Conservation (phyloP, 2,113 vertebrate genomes). For the Natator depressus region DNA sequence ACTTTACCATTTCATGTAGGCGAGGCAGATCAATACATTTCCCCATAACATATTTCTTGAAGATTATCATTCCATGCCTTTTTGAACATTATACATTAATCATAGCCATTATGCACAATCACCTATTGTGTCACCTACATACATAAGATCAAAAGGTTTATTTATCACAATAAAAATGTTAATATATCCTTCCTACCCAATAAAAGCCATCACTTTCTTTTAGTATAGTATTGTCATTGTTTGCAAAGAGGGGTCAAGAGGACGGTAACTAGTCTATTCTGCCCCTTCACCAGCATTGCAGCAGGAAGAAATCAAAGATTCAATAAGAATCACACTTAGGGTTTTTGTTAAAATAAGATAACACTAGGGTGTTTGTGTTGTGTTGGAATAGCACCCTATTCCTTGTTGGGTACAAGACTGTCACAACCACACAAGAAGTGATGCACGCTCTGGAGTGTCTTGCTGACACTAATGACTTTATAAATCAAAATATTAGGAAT, state of each 20-base stretch:
- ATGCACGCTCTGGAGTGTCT: not conserved
- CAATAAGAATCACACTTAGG: accelerated
- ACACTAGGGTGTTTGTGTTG: not conserved
- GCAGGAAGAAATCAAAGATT: not conserved
- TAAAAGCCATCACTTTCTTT: not conserved
- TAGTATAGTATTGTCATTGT: not conserved
- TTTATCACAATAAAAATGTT: slow-evolving; percentile 20
- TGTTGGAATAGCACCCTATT: not conserved
- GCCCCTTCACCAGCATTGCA: not conserved
- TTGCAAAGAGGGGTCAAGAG: not conserved
- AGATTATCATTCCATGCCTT: not conserved
- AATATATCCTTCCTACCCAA: not conserved
- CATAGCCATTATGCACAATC: not conserved
- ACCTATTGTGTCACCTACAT: not conserved
- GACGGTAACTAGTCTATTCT: not conserved
- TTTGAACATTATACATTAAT: slow-evolving; percentile 16
- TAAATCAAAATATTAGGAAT: not conserved
- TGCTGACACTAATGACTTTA: not conserved
- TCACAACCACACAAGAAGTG: not conserved
- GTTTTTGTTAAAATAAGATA: not conserved
- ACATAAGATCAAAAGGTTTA: not conserved
- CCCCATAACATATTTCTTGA: not conserved
- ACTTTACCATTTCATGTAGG: slow-evolving; percentile 4
- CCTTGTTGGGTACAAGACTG: not conserved
- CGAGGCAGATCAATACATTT: not conserved